Percentiles rank a stretch among this genome's conserved stretches.
These are phyloP conservation scores for Malurus elegans DNA, from an alignment of 2,113 vertebrate species.

Conservation along the genomic window DNA sequence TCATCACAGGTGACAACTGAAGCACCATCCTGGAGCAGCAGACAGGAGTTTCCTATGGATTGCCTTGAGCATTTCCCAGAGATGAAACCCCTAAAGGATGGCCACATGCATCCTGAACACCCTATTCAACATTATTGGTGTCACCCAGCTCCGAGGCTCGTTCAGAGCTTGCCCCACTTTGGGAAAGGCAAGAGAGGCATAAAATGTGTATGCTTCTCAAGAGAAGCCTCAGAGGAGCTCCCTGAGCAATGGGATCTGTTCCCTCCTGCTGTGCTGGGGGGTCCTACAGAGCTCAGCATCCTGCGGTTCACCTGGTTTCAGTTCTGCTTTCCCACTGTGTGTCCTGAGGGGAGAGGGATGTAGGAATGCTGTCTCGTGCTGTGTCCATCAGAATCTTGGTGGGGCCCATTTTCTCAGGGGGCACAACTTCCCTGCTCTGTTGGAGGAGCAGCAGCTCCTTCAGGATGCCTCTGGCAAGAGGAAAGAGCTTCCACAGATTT, in stretches of 20 bases:
- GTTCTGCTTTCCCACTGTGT: neutral
- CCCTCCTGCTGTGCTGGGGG: neutral
- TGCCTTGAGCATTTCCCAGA: neutral
- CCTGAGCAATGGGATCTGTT: accelerated
- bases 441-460: neutral
- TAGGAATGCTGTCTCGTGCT: neutral
- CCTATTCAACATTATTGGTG: neutral
- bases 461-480: neutral
- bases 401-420: neutral
- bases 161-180: neutral
- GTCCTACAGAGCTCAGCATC: neutral
- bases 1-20: neutral
- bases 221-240: neutral
- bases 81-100: neutral
- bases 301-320: accelerated
- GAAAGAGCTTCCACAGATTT: neutral
- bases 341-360: neutral
- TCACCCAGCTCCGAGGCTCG: neutral
- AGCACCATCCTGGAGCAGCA: neutral
- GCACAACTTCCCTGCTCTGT: accelerated
- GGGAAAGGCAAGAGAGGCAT: neutral
- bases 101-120: neutral
- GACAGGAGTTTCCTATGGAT: neutral
- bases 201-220: neutral
- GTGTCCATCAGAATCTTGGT: accelerated